Evolutionary conservation across 1,140 invertebrate species (phyloP).

Genomic region (Caenorhabditis inopinata): DNA sequence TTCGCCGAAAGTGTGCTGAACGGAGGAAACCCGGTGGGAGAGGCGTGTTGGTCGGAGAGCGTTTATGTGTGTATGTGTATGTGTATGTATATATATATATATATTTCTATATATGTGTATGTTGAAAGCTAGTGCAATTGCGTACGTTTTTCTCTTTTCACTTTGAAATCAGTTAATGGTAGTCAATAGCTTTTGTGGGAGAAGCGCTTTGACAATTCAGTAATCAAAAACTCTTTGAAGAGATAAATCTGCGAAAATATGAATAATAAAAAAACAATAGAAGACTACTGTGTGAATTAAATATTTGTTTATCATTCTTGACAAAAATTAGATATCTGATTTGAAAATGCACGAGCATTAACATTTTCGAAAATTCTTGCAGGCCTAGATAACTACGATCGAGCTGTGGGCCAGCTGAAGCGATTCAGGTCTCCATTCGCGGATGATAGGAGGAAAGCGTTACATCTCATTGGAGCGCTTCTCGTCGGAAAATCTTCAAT

Average conservation of each 20-base stretch:
- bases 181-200: no score
- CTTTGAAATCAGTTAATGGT: not conserved
- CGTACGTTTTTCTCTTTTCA: not conserved
- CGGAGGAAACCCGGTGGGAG: not conserved
- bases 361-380: no score
- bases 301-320: no score
- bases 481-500: not conserved
- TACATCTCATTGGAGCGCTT: not conserved
- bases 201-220: no score
- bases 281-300: no score
- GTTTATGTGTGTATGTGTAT: not conserved
- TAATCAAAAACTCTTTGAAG: no score
- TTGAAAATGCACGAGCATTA: no score
- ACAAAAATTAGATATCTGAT: no score
- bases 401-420: not conserved
- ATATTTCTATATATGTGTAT: not conserved
- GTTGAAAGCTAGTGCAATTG: not conserved
- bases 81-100: no score
- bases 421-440: not conserved
- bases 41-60: not conserved
- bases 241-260: no score
- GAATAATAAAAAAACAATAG: no score
- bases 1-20: not conserved
- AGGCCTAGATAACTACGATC: not conserved
- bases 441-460: not conserved